A percentile compares a stretch with the other conserved stretches of the same genome.
These are phyloP conservation scores for Pocillopora verrucosa DNA, from an alignment of 64 coral and sea anemone species.

Conservation along the genomic window DNA sequence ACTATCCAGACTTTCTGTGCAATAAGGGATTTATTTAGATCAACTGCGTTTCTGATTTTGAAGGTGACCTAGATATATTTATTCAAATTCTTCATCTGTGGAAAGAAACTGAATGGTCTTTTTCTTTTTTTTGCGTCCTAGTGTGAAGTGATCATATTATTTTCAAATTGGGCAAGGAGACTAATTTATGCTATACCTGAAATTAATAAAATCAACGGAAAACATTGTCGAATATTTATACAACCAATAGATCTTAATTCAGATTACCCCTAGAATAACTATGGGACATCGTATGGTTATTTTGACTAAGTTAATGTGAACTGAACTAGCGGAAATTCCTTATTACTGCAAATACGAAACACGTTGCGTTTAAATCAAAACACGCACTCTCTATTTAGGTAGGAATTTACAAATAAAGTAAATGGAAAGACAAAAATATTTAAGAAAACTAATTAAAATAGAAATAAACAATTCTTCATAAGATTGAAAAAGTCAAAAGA, in stretches of 20 bases:
- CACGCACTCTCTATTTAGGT: background rate
- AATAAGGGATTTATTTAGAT: too few relatives aligned
- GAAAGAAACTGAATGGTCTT: too few relatives aligned
- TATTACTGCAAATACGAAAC: background rate
- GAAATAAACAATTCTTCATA: background rate
- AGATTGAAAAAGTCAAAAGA: background rate
- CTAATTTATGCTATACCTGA: background rate
- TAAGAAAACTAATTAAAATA: background rate
- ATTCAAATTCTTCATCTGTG: too few relatives aligned
- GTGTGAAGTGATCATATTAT: too few relatives aligned
- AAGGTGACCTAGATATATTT: too few relatives aligned
- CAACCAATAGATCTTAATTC: background rate
- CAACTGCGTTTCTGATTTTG: too few relatives aligned
- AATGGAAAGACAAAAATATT: background rate
- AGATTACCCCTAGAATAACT: background rate
- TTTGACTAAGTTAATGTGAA: background rate
- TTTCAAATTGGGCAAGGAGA: background rate
- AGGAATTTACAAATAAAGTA: conserved; percentile 33
- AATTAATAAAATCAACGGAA: background rate
- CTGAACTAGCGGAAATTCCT: background rate
- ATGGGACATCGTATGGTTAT: background rate
- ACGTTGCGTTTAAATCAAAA: conserved; percentile 19
- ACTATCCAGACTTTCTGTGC: too few relatives aligned
- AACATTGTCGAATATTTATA: background rate
- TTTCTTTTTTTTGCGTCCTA: too few relatives aligned